Evolutionary conservation across 2,888 invertebrate species (phyloP).

Genomic region (Abscondita cerata): DNA sequence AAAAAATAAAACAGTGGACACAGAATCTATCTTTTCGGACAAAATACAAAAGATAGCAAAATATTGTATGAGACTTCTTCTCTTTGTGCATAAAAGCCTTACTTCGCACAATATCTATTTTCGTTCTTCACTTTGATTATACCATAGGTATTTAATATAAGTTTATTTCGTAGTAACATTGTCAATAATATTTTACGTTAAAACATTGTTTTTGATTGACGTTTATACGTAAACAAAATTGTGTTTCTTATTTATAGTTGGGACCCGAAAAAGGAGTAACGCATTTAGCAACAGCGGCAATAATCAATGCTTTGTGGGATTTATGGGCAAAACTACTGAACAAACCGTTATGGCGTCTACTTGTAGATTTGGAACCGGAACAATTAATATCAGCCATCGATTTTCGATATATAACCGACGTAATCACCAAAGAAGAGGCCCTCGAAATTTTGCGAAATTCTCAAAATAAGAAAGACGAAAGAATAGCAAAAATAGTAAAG

Average conservation of each 20-base stretch:
- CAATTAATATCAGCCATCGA: constrained; percentile 85
- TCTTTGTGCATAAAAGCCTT: too few species aligned
- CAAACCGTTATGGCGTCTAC: constrained; percentile 87
- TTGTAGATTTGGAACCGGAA: constrained; percentile 85
- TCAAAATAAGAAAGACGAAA: constrained; percentile 63
- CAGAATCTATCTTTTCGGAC: too few species aligned
- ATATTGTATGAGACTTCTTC: too few species aligned
- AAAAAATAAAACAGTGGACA: too few species aligned
- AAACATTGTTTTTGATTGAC: neutral
- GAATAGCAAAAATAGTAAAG: constrained; percentile 68
- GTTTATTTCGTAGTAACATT: too few species aligned
- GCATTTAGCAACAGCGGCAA: constrained; percentile 86
- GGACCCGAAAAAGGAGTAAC: constrained; percentile 92
- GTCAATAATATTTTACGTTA: too few species aligned
- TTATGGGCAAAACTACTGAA: constrained; percentile 84
- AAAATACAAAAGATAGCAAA: too few species aligned
- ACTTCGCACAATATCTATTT: too few species aligned
- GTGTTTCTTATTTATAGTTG: constrained; percentile 68
- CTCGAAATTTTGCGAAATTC: constrained; percentile 70
- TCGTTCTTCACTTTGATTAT: too few species aligned
- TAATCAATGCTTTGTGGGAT: constrained; percentile 93
- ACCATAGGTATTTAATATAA: too few species aligned
- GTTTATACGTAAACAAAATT: too few species aligned
- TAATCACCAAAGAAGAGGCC: constrained; percentile 83
- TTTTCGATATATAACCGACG: constrained; percentile 84